phyloP scores from a whole-genome alignment of 2,113 vertebrate species.

The Ameiurus melas region DNA sequence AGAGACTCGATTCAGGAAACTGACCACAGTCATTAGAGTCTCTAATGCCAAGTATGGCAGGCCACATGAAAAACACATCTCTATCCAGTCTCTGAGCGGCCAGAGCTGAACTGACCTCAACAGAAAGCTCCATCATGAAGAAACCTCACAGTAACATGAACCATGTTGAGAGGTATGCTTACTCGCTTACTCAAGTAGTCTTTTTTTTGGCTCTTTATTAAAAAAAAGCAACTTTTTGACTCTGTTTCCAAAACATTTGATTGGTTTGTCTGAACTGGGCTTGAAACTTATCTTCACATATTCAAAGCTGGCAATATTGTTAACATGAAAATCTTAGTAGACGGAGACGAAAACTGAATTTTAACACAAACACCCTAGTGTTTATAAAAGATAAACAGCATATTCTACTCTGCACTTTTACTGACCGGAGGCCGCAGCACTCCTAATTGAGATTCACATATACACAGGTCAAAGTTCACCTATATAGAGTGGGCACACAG shows the following conservation, averaged over 20 bases:
- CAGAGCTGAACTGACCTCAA: conserved; percentile 36
- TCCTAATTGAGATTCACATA: neutral
- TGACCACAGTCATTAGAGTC: conserved; percentile 55
- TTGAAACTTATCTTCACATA: neutral
- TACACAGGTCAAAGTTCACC: neutral
- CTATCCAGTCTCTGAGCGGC: conserved; percentile 33
- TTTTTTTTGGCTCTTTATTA: neutral
- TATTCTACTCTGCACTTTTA: neutral
- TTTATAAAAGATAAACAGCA: neutral
- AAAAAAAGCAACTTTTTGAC: neutral
- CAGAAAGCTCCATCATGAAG: conserved; percentile 27
- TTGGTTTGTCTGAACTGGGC: neutral
- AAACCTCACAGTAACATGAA: neutral
- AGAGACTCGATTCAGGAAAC: conserved; percentile 48
- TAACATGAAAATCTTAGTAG: neutral
- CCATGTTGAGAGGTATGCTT: neutral
- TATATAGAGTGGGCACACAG: neutral
- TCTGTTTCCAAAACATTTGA: conserved; percentile 1
- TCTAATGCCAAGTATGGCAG: conserved; percentile 56
- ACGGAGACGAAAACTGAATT: neutral
- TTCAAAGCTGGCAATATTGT: neutral
- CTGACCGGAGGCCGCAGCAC: neutral
- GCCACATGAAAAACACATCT: conserved; percentile 69
- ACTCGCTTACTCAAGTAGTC: neutral
- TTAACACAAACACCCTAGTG: neutral